Evolutionary conservation across 64 coral and sea anemone genomes (phyloP).

Genomic region (Actinia tenebrosa): DNA sequence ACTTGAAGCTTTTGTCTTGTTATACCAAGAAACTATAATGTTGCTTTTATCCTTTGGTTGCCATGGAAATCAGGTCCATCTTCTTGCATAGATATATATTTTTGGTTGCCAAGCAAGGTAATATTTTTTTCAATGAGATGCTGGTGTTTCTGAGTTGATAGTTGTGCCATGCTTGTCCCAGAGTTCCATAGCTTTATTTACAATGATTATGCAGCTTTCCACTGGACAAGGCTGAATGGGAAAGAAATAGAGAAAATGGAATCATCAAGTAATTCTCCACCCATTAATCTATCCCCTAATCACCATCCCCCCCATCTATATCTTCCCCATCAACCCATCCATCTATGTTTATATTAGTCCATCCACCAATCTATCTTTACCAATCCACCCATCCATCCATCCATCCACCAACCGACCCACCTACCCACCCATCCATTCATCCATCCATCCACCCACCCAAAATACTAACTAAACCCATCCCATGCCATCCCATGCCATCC

Average conservation of each 20-base stretch:
- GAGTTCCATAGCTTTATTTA: conserved; percentile 84
- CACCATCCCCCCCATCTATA: too few relatives aligned
- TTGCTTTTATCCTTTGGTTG: too few relatives aligned
- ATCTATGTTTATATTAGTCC: background rate
- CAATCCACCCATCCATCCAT: background rate
- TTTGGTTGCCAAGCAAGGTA: background rate
- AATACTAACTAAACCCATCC: too few relatives aligned
- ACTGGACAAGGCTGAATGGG: conserved; percentile 43
- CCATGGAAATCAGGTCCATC: background rate
- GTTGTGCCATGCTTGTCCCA: conserved; percentile 90
- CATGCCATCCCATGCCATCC: background rate
- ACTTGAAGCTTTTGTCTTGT: too few relatives aligned
- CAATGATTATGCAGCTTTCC: conserved; percentile 60
- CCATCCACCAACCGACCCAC: background rate
- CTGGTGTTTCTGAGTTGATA: conserved; percentile 68
- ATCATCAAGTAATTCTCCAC: background rate
- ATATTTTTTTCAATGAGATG: conserved; percentile 43
- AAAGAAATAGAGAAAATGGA: background rate
- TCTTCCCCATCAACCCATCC: background rate
- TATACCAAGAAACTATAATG: too few relatives aligned
- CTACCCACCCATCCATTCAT: background rate
- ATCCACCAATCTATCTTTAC: background rate
- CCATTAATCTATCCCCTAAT: background rate
- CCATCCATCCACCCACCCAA: background rate
- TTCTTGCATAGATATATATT: background rate